These are phyloP conservation scores for Lysiphlebus fabarum DNA, from an alignment of 1,140 invertebrate genomes.

Conservation along the genomic window DNA sequence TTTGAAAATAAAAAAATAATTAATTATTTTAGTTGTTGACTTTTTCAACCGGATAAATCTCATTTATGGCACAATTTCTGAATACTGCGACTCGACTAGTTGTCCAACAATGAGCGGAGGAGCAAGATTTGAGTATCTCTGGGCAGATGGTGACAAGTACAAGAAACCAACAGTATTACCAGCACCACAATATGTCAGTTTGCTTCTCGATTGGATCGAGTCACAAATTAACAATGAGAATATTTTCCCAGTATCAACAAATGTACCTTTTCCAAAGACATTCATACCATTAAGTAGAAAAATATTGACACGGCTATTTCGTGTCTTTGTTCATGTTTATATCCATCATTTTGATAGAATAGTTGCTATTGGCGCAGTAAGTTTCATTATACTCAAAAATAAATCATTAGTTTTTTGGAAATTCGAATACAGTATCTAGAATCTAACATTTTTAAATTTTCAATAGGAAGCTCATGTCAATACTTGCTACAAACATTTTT, in stretches of 20 bases:
- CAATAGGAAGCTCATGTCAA: constrained; percentile 92
- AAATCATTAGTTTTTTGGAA: constrained; percentile 19
- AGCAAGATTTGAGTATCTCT: constrained; percentile 85
- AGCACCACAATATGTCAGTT: constrained; percentile 81
- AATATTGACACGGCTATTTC: constrained; percentile 85
- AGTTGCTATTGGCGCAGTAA: constrained; percentile 83
- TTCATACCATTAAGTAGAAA: constrained; percentile 80
- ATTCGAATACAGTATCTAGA: not conserved
- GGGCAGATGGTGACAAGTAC: constrained; percentile 84
- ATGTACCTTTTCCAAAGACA: constrained; percentile 86
- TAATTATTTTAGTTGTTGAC: constrained; percentile 77
- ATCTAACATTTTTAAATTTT: constrained; percentile 23
- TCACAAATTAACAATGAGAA: constrained; percentile 88
- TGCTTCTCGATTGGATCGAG: constrained; percentile 95
- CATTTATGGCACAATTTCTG: constrained; percentile 86
- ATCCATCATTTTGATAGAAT: constrained; percentile 94
- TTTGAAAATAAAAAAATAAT: constrained; percentile 1
- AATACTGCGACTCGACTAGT: constrained; percentile 79
- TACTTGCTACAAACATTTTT: constrained; percentile 96
- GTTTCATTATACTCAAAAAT: constrained; percentile 32
- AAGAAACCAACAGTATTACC: constrained; percentile 87
- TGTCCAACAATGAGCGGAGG: constrained; percentile 94
- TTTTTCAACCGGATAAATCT: constrained; percentile 96
- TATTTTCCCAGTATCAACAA: constrained; percentile 79
- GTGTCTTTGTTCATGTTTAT: constrained; percentile 96